Evolutionary conservation across 1,140 invertebrate species (phyloP).

Genomic region (Mya arenaria): DNA sequence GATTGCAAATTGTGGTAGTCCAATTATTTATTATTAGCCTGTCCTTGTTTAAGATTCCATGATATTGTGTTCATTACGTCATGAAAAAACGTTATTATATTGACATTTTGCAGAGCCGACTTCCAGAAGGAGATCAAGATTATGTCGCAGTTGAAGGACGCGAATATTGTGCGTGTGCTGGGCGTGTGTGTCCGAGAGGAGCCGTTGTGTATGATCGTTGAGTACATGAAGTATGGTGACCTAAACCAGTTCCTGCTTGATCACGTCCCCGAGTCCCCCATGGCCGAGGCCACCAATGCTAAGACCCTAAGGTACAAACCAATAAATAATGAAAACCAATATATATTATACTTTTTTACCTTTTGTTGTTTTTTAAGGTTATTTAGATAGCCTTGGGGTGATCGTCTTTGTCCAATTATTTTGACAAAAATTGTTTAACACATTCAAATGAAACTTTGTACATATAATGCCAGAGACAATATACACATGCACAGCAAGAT

Average conservation of each 20-base stretch:
- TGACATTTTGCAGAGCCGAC: constrained; percentile 88
- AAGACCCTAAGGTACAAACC: constrained; percentile 79
- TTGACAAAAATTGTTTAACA: too few species aligned
- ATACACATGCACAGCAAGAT: too few species aligned
- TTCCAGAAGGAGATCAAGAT: constrained; percentile 95
- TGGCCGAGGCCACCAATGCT: constrained; percentile 73
- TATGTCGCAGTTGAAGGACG: constrained; percentile 91
- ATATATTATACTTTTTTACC: too few species aligned
- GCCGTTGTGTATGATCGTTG: constrained; percentile 93
- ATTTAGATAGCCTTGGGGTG: too few species aligned
- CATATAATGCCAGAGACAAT: too few species aligned
- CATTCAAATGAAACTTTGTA: too few species aligned
- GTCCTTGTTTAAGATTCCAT: too few species aligned
- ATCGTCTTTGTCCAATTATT: background rate
- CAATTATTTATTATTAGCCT: too few species aligned
- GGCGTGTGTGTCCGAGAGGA: constrained; percentile 92
- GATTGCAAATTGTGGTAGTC: too few species aligned
- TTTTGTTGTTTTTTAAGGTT: too few species aligned
- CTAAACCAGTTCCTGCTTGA: constrained; percentile 93
- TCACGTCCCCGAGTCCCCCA: constrained; percentile 83
- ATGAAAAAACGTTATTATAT: too few species aligned
- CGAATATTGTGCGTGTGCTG: constrained; percentile 92
- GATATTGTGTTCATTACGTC: too few species aligned
- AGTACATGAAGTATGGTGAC: constrained; percentile 95
- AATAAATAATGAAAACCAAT: background rate